A percentile compares a stretch with the other conserved stretches of the same genome.
Evolutionary conservation across 2,113 vertebrate genomes (phyloP).

Genomic region (Toxostoma redivivum): DNA sequence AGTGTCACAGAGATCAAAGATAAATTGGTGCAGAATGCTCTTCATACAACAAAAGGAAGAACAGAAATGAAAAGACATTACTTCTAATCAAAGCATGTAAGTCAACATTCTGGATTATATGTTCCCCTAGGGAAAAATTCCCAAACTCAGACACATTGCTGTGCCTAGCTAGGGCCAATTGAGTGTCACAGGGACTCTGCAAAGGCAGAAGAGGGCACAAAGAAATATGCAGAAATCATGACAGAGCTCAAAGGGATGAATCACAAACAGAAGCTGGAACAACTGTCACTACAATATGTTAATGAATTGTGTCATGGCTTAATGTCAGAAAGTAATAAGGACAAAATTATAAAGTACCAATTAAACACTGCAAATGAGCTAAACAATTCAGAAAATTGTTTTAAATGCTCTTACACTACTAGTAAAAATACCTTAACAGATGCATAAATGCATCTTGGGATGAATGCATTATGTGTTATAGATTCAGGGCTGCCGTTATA

Average conservation of each 20-base stretch:
- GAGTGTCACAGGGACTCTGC: neutral
- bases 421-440: conserved; percentile 44
- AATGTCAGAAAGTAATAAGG: neutral
- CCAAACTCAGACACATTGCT: neutral
- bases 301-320: neutral
- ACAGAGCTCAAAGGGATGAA: conserved; percentile 1
- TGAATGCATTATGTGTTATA: neutral
- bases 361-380: conserved; percentile 11
- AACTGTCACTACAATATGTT: neutral
- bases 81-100: neutral
- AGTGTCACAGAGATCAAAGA: conserved; percentile 1
- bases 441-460: conserved; percentile 37
- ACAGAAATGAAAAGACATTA: neutral
- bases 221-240: neutral
- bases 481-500: conserved; percentile 21
- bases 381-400: neutral
- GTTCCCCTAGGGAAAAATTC: neutral
- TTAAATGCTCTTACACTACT: neutral
- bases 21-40: neutral
- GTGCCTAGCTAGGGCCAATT: neutral
- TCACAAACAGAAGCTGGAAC: neutral
- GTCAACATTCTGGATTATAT: neutral
- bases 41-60: neutral
- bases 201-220: neutral
- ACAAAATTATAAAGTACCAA: conserved; percentile 51